Conservation (phyloP, 1,140 invertebrate genomes). For the Aphidius gifuensis region DNA sequence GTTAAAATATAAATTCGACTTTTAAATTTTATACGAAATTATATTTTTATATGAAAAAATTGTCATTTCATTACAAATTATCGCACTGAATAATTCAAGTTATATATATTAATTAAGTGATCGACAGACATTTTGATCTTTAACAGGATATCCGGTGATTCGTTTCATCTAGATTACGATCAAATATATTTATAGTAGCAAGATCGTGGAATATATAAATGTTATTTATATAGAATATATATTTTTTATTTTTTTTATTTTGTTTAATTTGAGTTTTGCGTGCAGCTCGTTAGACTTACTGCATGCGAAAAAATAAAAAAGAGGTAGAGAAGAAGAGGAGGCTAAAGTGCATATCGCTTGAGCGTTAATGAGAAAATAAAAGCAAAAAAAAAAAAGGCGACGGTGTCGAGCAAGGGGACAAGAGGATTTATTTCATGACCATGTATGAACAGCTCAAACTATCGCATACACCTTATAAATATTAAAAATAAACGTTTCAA, state of each 20-base stretch:
- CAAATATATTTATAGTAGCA: slow-evolving; percentile 3
- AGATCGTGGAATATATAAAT: not conserved
- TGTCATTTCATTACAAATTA: no score
- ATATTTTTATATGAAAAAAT: no score
- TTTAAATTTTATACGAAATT: no score
- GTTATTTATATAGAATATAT: not conserved
- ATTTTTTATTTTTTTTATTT: not conserved
- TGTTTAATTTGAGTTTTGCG: slow-evolving; percentile 23
- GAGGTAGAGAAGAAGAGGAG: not conserved
- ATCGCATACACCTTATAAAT: no score
- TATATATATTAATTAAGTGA: slow-evolving; percentile 2
- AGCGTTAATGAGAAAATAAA: slow-evolving; percentile 23
- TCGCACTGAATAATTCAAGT: not conserved
- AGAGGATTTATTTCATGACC: no score
- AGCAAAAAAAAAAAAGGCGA: slow-evolving; percentile 7
- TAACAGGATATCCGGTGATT: slow-evolving; percentile 26
- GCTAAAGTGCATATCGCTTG: slow-evolving; percentile 1
- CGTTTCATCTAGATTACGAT: slow-evolving; percentile 14
- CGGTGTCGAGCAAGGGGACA: no score
- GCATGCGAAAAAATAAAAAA: not conserved
- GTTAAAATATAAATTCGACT: no score
- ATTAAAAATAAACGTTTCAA: no score
- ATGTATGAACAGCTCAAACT: no score
- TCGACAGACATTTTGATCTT: slow-evolving; percentile 20
- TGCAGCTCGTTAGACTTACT: slow-evolving; percentile 21